Evolutionary conservation across 2,113 vertebrate species (phyloP).

Genomic region (Notarius quadriscutis): DNA sequence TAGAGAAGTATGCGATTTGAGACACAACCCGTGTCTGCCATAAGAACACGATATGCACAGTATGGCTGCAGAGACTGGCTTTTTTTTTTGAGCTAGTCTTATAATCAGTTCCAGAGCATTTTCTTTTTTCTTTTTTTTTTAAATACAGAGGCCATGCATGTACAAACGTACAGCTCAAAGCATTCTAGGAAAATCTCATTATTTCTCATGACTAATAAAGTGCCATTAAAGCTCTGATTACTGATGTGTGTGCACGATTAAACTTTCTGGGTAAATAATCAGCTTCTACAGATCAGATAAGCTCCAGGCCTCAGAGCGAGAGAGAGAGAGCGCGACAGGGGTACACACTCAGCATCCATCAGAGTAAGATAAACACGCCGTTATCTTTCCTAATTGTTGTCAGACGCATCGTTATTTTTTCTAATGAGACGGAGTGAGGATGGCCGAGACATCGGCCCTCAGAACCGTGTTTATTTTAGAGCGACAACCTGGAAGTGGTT

Average conservation of each 20-base stretch:
- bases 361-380: slow-evolving; percentile 66
- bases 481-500: slow-evolving; percentile 65
- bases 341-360: slow-evolving; percentile 47
- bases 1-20: neutral
- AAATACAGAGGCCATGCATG: neutral
- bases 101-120: slow-evolving; percentile 18
- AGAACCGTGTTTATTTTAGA: slow-evolving; percentile 74
- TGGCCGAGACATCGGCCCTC: slow-evolving; percentile 62
- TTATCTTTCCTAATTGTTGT: slow-evolving; percentile 71
- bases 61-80: neutral
- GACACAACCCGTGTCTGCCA: neutral
- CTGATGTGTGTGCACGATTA: slow-evolving; percentile 65
- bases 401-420: slow-evolving; percentile 74
- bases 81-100: neutral
- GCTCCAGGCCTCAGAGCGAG: slow-evolving; percentile 70
- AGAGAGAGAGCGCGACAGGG: slow-evolving; percentile 53
- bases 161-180: neutral
- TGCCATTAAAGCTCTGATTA: slow-evolving; percentile 64
- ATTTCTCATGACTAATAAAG: slow-evolving; percentile 59
- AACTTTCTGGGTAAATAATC: slow-evolving; percentile 71
- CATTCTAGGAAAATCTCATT: slow-evolving; percentile 14
- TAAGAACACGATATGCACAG: neutral
- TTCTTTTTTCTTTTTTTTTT: neutral
- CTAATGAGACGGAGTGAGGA: slow-evolving; percentile 71
- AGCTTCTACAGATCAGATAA: slow-evolving; percentile 65